Evolutionary conservation across 2,888 invertebrate species (phyloP).

Genomic region (Meteorus cinctellus): DNA sequence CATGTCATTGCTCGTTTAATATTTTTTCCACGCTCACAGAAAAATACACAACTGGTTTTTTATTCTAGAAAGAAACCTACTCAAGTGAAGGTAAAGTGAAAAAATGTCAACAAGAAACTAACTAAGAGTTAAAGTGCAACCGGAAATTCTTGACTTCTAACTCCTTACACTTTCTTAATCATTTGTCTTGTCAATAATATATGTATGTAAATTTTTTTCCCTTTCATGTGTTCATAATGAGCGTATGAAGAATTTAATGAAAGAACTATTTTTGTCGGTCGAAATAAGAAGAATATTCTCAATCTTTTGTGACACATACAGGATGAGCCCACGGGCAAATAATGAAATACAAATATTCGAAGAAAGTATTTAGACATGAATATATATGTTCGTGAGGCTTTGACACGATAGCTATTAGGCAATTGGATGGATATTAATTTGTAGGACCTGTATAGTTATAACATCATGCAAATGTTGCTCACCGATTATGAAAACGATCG

Average conservation of each 20-base stretch:
- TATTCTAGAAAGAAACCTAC: not conserved
- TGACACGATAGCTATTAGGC: not conserved
- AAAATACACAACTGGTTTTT: constrained; percentile 14
- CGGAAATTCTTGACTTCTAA: not conserved
- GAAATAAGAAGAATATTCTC: not conserved
- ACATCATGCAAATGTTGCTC: not conserved
- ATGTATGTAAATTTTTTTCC: not conserved
- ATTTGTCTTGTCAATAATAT: constrained; percentile 5
- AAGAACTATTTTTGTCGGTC: not conserved
- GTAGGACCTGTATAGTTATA: not conserved
- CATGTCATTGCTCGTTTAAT: not conserved
- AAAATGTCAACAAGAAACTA: constrained; percentile 10
- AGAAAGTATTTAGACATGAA: constrained; percentile 5
- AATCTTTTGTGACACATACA: constrained; percentile 13
- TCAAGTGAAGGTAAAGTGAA: not conserved
- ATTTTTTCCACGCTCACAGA: not conserved
- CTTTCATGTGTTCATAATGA: not conserved
- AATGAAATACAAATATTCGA: constrained; percentile 12
- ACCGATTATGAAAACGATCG: not conserved
- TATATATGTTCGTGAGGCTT: not conserved
- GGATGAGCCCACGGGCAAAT: constrained; percentile 1
- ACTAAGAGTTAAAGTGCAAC: not conserved
- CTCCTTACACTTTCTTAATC: not conserved
- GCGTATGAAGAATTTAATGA: not conserved
- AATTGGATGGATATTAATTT: not conserved